phyloP scores from a whole-genome alignment of 92 coral and sea anemone genomes.

The Palythoa grandiflora region DNA sequence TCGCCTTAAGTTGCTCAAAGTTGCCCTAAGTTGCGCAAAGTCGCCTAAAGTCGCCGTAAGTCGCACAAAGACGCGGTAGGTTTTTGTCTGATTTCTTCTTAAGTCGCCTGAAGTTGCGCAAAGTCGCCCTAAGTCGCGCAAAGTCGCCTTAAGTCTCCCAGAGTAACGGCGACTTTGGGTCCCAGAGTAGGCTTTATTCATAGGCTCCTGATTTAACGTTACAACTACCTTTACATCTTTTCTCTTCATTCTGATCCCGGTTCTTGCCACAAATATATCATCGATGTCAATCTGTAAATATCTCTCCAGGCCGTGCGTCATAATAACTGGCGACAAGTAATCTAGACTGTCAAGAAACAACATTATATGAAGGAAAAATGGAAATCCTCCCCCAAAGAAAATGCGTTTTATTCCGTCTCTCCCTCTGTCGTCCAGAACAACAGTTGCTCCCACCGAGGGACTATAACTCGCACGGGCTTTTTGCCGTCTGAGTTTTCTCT shows the following conservation, averaged over 20 bases:
- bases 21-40: too few relatives aligned
- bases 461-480: conserved; percentile 23
- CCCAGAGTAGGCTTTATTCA: too few relatives aligned
- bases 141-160: too few relatives aligned
- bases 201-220: not conserved
- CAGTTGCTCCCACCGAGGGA: conserved; percentile 70
- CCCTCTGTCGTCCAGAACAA: conserved; percentile 80
- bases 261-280: conserved; percentile 90
- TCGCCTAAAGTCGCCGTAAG: too few relatives aligned
- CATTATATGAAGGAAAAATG: conserved; percentile 90
- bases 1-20: too few relatives aligned
- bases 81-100: too few relatives aligned
- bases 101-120: too few relatives aligned
- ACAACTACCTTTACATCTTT: conserved; percentile 85
- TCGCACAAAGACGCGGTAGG: too few relatives aligned
- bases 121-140: too few relatives aligned
- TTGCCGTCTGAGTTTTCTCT: conserved; percentile 30
- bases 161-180: too few relatives aligned
- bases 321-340: conserved; percentile 73
- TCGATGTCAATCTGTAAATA: conserved; percentile 93
- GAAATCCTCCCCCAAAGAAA: conserved; percentile 91
- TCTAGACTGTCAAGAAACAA: conserved; percentile 89
- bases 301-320: conserved; percentile 76
- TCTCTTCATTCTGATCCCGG: conserved; percentile 85
- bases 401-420: conserved; percentile 88